phyloP scores from a whole-genome alignment of 2,888 invertebrate genomes.

The Rotaria macrura region DNA sequence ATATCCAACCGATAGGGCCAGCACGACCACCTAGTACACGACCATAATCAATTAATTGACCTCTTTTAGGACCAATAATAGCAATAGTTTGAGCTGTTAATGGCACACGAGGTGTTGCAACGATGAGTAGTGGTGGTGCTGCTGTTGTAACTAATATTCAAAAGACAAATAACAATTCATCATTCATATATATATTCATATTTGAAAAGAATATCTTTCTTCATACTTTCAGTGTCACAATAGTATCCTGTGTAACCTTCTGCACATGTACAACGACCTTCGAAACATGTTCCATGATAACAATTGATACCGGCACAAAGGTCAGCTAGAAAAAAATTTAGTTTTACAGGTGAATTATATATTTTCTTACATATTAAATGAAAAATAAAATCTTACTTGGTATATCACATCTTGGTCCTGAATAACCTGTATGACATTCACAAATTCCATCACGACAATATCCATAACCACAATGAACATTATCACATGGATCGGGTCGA shows the following conservation, averaged over 20 bases:
- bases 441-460: neutral
- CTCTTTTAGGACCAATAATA: neutral
- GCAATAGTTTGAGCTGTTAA: neutral
- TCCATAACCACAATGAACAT: neutral
- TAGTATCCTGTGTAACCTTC: neutral
- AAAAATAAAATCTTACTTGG: neutral
- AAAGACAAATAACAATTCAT: neutral
- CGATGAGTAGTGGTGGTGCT: neutral
- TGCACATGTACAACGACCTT: neutral
- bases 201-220: no score
- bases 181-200: neutral
- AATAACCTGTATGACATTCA: slow-evolving; percentile 10
- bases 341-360: neutral
- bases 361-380: no score
- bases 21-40: neutral
- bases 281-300: slow-evolving; percentile 5
- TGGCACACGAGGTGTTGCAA: neutral
- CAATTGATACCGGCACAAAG: slow-evolving; percentile 3
- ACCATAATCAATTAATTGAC: slow-evolving; percentile 10
- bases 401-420: neutral
- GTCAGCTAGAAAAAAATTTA: no score
- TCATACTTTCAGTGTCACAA: neutral
- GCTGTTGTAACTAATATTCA: neutral
- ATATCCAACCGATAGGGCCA: slow-evolving; percentile 25
- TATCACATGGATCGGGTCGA: neutral